Conservation (phyloP, 1,140 invertebrate species). For the Bicyclus anynana region DNA sequence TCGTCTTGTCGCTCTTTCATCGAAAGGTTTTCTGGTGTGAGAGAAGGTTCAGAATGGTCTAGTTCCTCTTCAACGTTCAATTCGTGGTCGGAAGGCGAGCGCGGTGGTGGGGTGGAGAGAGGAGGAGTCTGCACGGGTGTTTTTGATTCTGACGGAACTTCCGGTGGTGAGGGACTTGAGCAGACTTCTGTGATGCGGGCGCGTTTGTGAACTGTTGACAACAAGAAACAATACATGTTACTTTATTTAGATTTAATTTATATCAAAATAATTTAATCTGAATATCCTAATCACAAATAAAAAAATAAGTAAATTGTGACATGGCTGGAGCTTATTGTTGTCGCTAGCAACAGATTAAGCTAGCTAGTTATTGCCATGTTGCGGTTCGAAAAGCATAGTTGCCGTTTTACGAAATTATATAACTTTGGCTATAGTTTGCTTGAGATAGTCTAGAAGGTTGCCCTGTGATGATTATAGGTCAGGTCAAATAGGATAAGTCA, state of each 20-base stretch:
- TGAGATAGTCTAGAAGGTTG: no score
- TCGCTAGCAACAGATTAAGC: no score
- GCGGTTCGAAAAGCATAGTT: no score
- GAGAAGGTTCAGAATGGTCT: constrained; percentile 65
- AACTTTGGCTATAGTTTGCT: no score
- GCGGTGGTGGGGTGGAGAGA: constrained; percentile 49
- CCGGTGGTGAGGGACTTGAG: constrained; percentile 56
- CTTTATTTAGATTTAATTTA: background rate
- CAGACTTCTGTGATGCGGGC: constrained; percentile 65
- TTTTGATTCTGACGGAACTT: constrained; percentile 46
- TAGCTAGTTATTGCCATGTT: no score
- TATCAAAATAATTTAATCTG: background rate
- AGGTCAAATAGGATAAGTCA: no score
- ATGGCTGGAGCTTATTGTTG: no score
- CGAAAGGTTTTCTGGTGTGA: constrained; percentile 72
- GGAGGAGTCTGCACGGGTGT: constrained; percentile 48
- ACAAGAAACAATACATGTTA: constrained; percentile 22
- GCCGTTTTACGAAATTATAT: no score
- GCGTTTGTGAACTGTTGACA: constrained; percentile 67
- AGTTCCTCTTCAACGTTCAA: constrained; percentile 74
- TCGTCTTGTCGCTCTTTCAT: constrained; percentile 68
- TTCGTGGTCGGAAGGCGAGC: constrained; percentile 69
- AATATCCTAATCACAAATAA: no score
- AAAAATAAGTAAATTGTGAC: no score
- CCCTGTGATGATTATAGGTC: no score